phyloP scores from a whole-genome alignment of 2,797 vertebrate genomes.

The Propithecus perrieri region DNA sequence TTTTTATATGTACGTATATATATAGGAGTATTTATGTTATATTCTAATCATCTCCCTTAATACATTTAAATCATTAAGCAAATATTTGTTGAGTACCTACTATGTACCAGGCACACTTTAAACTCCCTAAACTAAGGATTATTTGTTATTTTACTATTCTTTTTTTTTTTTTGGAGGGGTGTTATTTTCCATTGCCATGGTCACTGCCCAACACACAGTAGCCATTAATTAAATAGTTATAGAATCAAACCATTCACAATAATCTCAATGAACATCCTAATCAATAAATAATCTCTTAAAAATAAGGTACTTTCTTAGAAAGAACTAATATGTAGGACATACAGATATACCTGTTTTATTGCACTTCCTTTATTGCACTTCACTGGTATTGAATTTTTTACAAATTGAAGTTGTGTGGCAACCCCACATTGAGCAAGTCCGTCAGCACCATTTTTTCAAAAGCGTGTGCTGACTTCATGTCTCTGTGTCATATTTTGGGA shows the following conservation, averaged over 20 bases:
- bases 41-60: neutral
- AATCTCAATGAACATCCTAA: slow-evolving; percentile 1
- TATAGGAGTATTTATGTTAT: neutral
- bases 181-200: neutral
- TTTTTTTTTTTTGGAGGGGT: neutral
- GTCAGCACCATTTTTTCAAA: neutral
- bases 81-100: neutral
- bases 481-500: neutral
- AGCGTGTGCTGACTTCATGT: neutral
- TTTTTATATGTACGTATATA: neutral
- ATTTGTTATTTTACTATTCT: neutral
- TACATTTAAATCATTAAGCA: neutral
- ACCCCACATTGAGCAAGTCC: neutral
- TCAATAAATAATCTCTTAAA: slow-evolving; percentile 47
- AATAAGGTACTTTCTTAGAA: slow-evolving; percentile 19
- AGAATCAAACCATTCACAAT: neutral
- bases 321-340: neutral
- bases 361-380: neutral
- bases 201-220: neutral
- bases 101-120: neutral
- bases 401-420: neutral
- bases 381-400: neutral
- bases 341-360: neutral
- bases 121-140: neutral
- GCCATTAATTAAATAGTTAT: slow-evolving; percentile 38